Base-by-base conservation (phyloP, 2,888 invertebrate species). In the Euproctis similis region DNA sequence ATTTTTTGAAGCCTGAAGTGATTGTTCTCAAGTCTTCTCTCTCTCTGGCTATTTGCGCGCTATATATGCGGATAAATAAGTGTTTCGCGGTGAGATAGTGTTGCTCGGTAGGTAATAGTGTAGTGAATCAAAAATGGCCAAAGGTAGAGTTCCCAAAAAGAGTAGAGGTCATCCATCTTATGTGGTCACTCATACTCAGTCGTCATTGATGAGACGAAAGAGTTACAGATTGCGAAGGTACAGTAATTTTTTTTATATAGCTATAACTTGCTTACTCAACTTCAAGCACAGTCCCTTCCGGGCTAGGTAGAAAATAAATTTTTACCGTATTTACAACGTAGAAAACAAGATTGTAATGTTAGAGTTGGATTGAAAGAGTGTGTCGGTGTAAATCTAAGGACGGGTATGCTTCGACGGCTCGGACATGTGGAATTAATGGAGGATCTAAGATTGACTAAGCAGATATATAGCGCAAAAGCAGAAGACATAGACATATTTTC, bases 171-270 rank as follows among this genome's bases (percentile, higher is more conserved):
- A 43, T 24, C 47, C 57, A 0, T 40, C 46, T 13, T 56, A 42
- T 25, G 36, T 51, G 20, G 54, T 61, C 23, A 39, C 46, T 11
- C 53, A 49, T 14, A 39, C 46, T 11, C 53, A 49, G 16, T 49
- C 52, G 10, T 33, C 36, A 22, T 31, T 53, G n/a, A 31, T 47
- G 19, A 49, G 50, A 29, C 61, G 61, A 29, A 62, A 49, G 36
- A 53, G 49, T 36, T 48, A 41, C 16, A 54, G 39, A 34, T 28
- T 30, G 18, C 53, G 42, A 45, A 62, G 61, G 60, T 61, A 49
- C 29, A 34, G 16, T 16, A 4, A 6, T 21, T 28, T 21, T 20
- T 9, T 9, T 20, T 20, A 4, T 9, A n/a, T n/a, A 20, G 20
- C n/a, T n/a, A n/a, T n/a, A n/a, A n/a, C n/a, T n/a, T n/a, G 2